Evolutionary conservation across 2,888 invertebrate species (phyloP).

Genomic region (Perdita meconis): DNA sequence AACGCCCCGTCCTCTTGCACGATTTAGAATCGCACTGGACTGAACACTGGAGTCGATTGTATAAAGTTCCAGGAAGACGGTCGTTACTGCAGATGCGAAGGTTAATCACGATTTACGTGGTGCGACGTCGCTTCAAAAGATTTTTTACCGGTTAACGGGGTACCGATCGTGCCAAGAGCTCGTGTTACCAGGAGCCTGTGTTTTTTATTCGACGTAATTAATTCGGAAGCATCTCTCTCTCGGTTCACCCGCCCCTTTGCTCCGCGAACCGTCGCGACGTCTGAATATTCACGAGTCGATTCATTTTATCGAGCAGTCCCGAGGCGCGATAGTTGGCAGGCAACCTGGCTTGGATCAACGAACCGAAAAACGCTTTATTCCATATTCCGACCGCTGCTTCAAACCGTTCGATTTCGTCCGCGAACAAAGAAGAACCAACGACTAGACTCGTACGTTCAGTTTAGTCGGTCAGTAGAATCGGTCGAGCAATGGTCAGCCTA

Average conservation of each 20-base stretch:
- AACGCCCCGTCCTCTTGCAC: too few species aligned
- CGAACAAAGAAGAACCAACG: neutral
- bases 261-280: neutral
- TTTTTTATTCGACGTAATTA: slow-evolving; percentile 63
- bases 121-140: slow-evolving; percentile 3
- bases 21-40: too few species aligned
- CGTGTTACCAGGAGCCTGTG: slow-evolving; percentile 58
- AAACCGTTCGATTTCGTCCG: neutral
- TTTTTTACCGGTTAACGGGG: slow-evolving; percentile 50
- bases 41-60: too few species aligned
- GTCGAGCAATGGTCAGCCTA: slow-evolving; percentile 25
- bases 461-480: slow-evolving; percentile 15
- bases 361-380: slow-evolving; percentile 20
- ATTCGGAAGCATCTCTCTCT: slow-evolving; percentile 45
- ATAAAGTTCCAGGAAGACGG: neutral
- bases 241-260: neutral
- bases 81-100: slow-evolving; percentile 25
- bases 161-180: slow-evolving; percentile 72
- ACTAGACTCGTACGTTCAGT: neutral
- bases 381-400: neutral
- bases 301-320: neutral
- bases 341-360: slow-evolving; percentile 21
- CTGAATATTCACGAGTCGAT: slow-evolving; percentile 58
- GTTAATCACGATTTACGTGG: slow-evolving; percentile 68
- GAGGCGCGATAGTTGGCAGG: slow-evolving; percentile 5